Evolutionary conservation across 1,140 invertebrate species (phyloP).

Genomic region (Papilio polytes): DNA sequence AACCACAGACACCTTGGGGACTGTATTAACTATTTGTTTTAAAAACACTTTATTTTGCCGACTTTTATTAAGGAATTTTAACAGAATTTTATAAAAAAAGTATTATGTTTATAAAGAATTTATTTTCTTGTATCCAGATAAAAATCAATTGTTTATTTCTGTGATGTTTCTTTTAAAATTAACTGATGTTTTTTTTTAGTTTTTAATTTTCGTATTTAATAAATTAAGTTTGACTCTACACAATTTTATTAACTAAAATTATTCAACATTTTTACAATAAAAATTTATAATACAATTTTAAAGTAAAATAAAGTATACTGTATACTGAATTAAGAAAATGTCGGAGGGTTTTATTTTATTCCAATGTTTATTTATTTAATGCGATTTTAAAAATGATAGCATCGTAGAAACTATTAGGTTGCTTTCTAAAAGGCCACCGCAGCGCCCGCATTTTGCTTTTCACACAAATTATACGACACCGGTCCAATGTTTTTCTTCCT

Average conservation of each 20-base stretch:
- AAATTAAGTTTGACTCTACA: too few species aligned
- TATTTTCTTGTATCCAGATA: too few species aligned
- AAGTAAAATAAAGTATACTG: not conserved
- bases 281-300: not conserved
- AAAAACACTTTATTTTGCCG: not conserved
- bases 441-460: not conserved
- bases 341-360: not conserved
- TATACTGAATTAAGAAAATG: not conserved
- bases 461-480: not conserved
- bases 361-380: not conserved
- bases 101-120: not conserved
- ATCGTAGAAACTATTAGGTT: not conserved
- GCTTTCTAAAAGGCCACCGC: conserved; percentile 5
- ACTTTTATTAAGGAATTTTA: not conserved
- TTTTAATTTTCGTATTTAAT: not conserved
- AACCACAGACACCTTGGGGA: not conserved
- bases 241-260: too few species aligned
- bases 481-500: not conserved
- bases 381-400: not conserved
- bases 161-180: too few species aligned
- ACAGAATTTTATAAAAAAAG: too few species aligned
- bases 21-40: not conserved
- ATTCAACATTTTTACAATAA: not conserved
- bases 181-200: not conserved
- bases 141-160: too few species aligned